Evolutionary conservation across 2,113 vertebrate genomes (phyloP).

Genomic region (Ochotona princeps): DNA sequence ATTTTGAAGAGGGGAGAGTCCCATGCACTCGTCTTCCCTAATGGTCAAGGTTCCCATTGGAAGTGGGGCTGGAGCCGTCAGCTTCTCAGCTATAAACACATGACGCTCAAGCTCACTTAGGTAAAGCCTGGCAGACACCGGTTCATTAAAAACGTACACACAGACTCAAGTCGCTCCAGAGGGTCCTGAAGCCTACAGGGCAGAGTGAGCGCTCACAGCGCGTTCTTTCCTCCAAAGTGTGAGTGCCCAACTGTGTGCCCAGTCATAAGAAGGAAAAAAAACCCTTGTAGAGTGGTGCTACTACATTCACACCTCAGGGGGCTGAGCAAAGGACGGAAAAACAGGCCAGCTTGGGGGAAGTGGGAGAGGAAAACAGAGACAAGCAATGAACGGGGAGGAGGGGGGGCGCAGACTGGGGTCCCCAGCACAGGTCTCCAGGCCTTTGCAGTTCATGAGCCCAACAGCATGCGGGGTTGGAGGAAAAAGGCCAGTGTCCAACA

Average conservation of each 20-base stretch:
- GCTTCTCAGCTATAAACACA: conserved; percentile 2
- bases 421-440: background rate
- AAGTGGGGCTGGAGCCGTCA: background rate
- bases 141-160: background rate
- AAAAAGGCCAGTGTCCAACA: background rate
- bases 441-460: background rate
- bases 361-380: background rate
- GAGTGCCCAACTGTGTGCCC: background rate
- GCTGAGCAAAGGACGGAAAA: background rate
- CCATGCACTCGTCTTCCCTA: background rate
- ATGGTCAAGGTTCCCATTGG: background rate
- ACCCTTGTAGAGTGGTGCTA: background rate
- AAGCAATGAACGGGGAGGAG: rapidly evolving
- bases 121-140: background rate
- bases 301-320: background rate
- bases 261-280: background rate
- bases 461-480: background rate
- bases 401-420: background rate
- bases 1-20: background rate
- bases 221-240: background rate
- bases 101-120: background rate
- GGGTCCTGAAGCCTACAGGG: rapidly evolving
- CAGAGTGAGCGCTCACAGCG: background rate
- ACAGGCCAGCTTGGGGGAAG: background rate
- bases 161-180: background rate